Conservation (phyloP, 1,140 invertebrate species). For the Phthorimaea operculella region DNA sequence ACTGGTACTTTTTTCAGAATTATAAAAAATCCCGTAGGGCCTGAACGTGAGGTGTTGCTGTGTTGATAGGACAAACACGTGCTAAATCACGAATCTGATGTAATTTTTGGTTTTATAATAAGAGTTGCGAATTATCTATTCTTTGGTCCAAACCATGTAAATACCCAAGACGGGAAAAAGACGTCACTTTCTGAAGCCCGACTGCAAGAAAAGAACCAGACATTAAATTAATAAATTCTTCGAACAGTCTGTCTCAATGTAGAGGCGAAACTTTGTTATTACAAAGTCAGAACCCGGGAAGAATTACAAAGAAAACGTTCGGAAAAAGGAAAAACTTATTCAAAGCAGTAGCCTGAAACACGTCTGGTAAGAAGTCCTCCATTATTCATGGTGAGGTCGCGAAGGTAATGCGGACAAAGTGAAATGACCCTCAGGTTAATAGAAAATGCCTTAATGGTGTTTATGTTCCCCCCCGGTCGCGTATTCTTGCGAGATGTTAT, state of each 20-base stretch:
- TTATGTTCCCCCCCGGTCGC: conserved; percentile 14
- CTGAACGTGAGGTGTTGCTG: too few relatives aligned
- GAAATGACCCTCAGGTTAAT: conserved; percentile 30
- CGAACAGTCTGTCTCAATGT: not conserved
- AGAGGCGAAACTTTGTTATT: conserved; percentile 1
- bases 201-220: too few relatives aligned
- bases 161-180: too few relatives aligned
- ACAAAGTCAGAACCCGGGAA: not conserved
- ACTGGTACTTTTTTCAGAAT: too few relatives aligned
- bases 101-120: too few relatives aligned
- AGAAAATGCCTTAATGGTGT: conserved; percentile 23
- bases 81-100: too few relatives aligned
- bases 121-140: too few relatives aligned
- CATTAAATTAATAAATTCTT: not conserved
- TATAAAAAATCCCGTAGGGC: too few relatives aligned
- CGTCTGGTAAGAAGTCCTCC: not conserved
- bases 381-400: conserved; percentile 2
- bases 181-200: too few relatives aligned
- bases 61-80: too few relatives aligned
- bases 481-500: conserved; percentile 1
- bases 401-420: conserved; percentile 1
- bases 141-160: too few relatives aligned
- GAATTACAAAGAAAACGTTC: conserved; percentile 1
- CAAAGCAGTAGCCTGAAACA: conserved; percentile 2
- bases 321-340: not conserved